phyloP scores from a whole-genome alignment of 2,888 invertebrate genomes.

The Trachelus stipa region DNA sequence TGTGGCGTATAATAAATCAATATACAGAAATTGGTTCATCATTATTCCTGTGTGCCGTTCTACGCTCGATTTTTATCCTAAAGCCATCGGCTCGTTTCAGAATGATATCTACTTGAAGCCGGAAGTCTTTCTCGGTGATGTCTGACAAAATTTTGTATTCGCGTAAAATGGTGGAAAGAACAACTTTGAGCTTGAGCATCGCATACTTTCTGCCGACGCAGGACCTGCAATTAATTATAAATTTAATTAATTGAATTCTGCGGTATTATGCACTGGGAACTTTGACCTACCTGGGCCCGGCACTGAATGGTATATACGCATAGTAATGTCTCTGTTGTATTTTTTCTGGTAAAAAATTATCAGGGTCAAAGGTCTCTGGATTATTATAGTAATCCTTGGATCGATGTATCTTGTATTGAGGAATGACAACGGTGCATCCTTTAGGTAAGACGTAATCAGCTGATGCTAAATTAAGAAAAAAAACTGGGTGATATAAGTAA shows the following conservation, averaged over 20 bases:
- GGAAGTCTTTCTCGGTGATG: conserved; percentile 76
- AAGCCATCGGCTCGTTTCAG: conserved; percentile 83
- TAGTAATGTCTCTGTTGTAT: conserved; percentile 84
- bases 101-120: conserved; percentile 81
- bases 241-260: conserved; percentile 1
- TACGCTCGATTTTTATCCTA: conserved; percentile 77
- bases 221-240: conserved; percentile 66
- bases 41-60: conserved; percentile 48
- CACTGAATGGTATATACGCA: conserved; percentile 85
- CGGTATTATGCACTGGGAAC: neutral
- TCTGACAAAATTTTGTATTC: conserved; percentile 79
- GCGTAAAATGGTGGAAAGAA: conserved; percentile 80
- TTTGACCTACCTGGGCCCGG: conserved; percentile 74
- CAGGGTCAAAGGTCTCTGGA: conserved; percentile 83
- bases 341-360: conserved; percentile 86
- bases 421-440: conserved; percentile 77
- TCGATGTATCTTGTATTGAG: conserved; percentile 78
- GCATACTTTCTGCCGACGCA: conserved; percentile 81
- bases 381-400: conserved; percentile 80
- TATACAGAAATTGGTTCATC: neutral
- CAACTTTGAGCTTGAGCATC: conserved; percentile 82
- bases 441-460: conserved; percentile 76
- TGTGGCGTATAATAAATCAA: neutral
- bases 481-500: neutral
- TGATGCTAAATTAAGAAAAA: conserved; percentile 67